phyloP scores from a whole-genome alignment of 2,888 invertebrate species.

The Acanthosepion esculentum region DNA sequence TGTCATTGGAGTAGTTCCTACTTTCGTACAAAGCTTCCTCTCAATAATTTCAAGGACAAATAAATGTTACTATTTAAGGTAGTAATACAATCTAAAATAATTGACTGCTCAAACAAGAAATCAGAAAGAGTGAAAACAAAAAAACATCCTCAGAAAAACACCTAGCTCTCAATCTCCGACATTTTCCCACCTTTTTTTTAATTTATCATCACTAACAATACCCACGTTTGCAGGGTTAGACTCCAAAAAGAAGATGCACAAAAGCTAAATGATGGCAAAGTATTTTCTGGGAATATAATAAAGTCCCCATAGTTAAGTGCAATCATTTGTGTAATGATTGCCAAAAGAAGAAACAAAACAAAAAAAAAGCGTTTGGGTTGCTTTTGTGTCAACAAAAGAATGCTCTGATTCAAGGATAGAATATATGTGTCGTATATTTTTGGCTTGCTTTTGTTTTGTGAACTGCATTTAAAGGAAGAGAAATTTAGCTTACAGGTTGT shows the following conservation, averaged over 20 bases:
- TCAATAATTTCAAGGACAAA: neutral
- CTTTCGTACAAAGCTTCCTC: neutral
- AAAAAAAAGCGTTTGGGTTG: neutral
- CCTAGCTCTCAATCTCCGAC: neutral
- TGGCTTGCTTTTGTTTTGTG: neutral
- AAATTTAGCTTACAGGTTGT: neutral
- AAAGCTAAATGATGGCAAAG: conserved; percentile 7
- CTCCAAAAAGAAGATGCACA: neutral
- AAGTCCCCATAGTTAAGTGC: neutral
- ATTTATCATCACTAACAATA: neutral
- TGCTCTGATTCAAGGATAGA: neutral
- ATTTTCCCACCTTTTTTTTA: conserved; percentile 15
- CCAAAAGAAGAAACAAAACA: neutral
- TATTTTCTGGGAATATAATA: neutral
- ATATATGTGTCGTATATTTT: neutral
- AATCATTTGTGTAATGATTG: neutral
- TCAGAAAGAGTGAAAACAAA: neutral
- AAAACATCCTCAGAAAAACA: neutral
- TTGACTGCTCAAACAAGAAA: neutral
- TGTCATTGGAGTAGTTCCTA: no score
- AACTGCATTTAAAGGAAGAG: neutral
- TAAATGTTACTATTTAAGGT: neutral
- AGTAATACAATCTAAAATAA: neutral
- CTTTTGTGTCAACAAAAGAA: neutral
- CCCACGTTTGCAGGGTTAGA: neutral